Conservation (phyloP, 2,797 vertebrate genomes). For the Cuniculus paca region DNA sequence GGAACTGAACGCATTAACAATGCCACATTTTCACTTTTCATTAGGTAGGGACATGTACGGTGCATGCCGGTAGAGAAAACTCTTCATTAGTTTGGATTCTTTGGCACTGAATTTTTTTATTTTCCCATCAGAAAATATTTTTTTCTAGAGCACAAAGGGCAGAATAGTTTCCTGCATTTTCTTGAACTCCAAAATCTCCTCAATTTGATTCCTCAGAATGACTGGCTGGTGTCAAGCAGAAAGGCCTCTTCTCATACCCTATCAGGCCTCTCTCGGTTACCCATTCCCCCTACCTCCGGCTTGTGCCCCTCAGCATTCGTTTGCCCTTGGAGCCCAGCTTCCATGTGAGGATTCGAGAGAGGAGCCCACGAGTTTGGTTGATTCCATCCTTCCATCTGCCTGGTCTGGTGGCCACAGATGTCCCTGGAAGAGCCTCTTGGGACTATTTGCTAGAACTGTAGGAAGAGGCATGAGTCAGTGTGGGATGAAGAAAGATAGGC, state of each 20-base stretch:
- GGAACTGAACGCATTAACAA: constrained; percentile 37
- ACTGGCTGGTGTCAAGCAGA: background rate
- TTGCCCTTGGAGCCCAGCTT: background rate
- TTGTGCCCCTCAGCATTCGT: rapidly evolving
- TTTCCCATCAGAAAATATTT: background rate
- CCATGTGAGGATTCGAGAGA: background rate
- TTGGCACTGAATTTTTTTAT: background rate
- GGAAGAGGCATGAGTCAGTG: background rate
- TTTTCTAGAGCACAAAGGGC: background rate
- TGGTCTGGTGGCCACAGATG: background rate
- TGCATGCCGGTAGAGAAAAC: background rate
- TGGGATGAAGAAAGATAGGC: background rate
- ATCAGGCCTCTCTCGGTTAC: rapidly evolving
- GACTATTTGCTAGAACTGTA: background rate
- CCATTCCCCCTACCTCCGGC: rapidly evolving
- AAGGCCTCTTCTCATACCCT: background rate
- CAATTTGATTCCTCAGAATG: background rate
- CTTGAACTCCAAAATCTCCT: background rate
- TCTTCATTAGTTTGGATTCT: background rate
- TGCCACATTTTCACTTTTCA: constrained; percentile 60
- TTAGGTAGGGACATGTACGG: background rate
- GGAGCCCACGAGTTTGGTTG: background rate
- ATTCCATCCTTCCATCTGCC: background rate
- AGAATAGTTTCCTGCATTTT: constrained; percentile 1
- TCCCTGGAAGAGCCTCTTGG: background rate